Evolutionary conservation across 2,113 vertebrate genomes (phyloP), one percentile per base, ranked within the genome.

Genomic region (Tetrax tetrax): DNA sequence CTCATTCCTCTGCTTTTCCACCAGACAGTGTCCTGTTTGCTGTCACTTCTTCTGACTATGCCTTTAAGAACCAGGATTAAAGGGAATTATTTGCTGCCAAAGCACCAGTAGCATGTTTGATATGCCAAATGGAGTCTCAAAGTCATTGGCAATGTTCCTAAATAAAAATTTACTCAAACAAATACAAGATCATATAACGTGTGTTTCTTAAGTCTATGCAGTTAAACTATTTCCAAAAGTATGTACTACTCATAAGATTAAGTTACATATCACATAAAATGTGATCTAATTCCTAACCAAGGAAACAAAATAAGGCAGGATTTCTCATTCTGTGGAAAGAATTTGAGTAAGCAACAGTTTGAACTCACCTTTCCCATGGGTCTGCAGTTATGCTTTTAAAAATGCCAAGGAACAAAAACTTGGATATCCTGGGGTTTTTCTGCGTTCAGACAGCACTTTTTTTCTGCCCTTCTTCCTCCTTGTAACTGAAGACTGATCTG

Each of bases 321-420:
- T 66, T 93, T 88, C 71, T 94, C 83, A 69, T 51, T 94, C 54
- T 45, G 41, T 95, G 96, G 91, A 94, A 97, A 93, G 29, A 97
- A 80, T 93, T 92, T 88, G n/a, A 59, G 29, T 83, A 80, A 88
- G 21, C 33, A 94, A 74, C 24, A 74, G 14, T 23, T 21, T 90
- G 63, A 81, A 90, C 48, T 91, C 82, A 91, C 70, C 85, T 95
- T 96, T 88, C 85, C 78, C 68, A 63, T 89, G 79, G 35, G 59
- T 86, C 51, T 83, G 66, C 43, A 80, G 47, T 66, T 43, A n/a
- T 66, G 31, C 16, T 83, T 77, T 75, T 78, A 51, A 91, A 94
- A 91, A 63, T 28, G 51, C 9, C 13, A 60, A 71, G 27, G 43
- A 81, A 35, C 19, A 66, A 81, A 88, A 64, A 6, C 6, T 56